A percentile compares a stretch with the other conserved stretches of the same genome.
Conservation (phyloP, 2,797 vertebrate species). For the Protosalanx chinensis region DNA sequence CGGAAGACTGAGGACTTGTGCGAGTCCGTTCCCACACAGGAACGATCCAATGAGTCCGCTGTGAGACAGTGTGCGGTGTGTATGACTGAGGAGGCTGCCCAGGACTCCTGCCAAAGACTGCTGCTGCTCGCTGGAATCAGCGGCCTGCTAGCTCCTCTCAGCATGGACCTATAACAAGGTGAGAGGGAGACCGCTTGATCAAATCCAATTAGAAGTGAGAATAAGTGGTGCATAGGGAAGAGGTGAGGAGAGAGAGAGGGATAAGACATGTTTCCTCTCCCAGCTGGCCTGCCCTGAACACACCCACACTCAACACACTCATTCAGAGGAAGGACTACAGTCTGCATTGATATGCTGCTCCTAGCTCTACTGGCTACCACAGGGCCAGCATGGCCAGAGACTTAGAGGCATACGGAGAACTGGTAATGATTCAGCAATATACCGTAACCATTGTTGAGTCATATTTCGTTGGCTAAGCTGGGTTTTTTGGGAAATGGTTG, state of each 20-base stretch:
- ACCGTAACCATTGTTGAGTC: slow-evolving; percentile 18
- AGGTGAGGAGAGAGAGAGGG: background rate
- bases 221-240: background rate
- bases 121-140: slow-evolving; percentile 46
- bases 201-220: slow-evolving; percentile 38
- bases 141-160: slow-evolving; percentile 42
- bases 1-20: slow-evolving; percentile 32
- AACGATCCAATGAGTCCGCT: slow-evolving; percentile 67
- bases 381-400: slow-evolving; percentile 10
- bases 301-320: background rate
- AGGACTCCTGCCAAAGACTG: slow-evolving; percentile 54
- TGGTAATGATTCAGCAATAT: slow-evolving; percentile 49
- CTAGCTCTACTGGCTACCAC: slow-evolving; percentile 12
- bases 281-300: background rate
- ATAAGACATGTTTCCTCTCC: background rate
- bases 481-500: background rate
- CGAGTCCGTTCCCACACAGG: slow-evolving; percentile 59
- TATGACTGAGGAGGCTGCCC: slow-evolving; percentile 64
- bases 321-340: background rate
- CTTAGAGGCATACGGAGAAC: slow-evolving; percentile 44
- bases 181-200: slow-evolving; percentile 19
- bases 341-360: slow-evolving; percentile 67
- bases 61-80: slow-evolving; percentile 58
- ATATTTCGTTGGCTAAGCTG: slow-evolving; percentile 11
- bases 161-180: slow-evolving; percentile 23